These are phyloP conservation scores for Hirundichthys speculiger DNA, from an alignment of 2,113 vertebrate genomes.

Conservation along the genomic window DNA sequence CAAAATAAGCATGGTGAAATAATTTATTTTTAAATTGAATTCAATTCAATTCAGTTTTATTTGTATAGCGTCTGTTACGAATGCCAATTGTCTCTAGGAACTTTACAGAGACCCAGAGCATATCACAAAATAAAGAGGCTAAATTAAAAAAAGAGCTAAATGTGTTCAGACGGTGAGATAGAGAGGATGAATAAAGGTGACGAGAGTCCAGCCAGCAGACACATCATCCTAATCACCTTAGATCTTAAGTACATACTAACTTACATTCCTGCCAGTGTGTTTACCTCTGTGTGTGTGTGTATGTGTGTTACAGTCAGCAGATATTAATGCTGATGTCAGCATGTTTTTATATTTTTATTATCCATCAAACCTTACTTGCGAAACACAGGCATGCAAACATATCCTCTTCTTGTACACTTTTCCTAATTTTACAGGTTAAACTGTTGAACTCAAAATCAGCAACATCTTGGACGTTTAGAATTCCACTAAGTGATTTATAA, in stretches of 20 bases:
- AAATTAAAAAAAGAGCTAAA: conserved; percentile 20
- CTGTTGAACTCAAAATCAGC: conserved; percentile 2
- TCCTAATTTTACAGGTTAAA: not conserved
- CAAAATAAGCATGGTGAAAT: too few relatives aligned
- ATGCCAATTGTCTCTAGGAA: too few relatives aligned
- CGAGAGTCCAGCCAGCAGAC: conserved; percentile 52
- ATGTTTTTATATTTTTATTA: conserved; percentile 43
- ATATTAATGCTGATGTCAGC: conserved; percentile 32
- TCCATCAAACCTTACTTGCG: conserved; percentile 31
- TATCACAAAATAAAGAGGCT: too few relatives aligned
- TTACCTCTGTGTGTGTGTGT: not conserved
- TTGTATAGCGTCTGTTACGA: too few relatives aligned
- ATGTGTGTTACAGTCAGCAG: conserved; percentile 9
- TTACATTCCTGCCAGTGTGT: conserved; percentile 2
- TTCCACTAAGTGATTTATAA: conserved; percentile 23
- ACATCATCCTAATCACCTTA: conserved; percentile 63
- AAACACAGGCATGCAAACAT: not conserved
- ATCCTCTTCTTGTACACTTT: conserved; percentile 2
- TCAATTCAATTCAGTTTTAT: too few relatives aligned
- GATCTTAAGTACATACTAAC: conserved; percentile 8
- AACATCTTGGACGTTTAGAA: conserved; percentile 5
- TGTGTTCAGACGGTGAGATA: conserved; percentile 23
- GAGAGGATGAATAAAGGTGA: conserved; percentile 49
- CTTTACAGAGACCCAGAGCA: too few relatives aligned
- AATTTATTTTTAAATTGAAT: too few relatives aligned